Percentiles rank a stretch among this genome's conserved stretches.
Conservation (phyloP, 1,140 invertebrate species). For the Pachypsylla venusta region DNA sequence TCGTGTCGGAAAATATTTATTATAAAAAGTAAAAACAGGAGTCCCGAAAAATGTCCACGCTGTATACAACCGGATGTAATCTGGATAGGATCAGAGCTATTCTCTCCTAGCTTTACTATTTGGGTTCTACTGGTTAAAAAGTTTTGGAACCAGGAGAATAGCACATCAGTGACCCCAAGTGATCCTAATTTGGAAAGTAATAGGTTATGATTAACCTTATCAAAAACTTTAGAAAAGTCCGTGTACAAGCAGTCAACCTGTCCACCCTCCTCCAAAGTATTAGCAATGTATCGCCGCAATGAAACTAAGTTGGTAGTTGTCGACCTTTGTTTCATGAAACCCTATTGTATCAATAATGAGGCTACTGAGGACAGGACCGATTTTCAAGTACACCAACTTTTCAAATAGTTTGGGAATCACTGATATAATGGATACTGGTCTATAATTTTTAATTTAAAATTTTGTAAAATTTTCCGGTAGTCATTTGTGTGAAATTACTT, state of each 20-base stretch:
- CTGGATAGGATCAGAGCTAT: background rate
- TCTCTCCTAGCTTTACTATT: background rate
- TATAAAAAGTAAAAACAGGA: constrained; percentile 7
- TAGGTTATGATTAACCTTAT: constrained; percentile 11
- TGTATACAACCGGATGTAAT: constrained; percentile 8
- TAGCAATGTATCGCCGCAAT: background rate
- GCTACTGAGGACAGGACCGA: background rate
- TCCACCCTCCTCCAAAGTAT: background rate
- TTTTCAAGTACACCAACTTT: background rate
- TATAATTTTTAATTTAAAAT: constrained; percentile 20
- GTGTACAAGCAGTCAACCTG: constrained; percentile 15
- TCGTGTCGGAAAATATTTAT: no score
- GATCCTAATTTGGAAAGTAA: background rate
- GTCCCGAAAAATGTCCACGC: background rate
- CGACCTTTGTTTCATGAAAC: constrained; percentile 11
- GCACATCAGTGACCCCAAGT: background rate
- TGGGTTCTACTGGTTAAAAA: constrained; percentile 7
- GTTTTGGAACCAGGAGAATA: constrained; percentile 9
- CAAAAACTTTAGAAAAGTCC: constrained; percentile 15
- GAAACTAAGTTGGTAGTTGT: constrained; percentile 14
- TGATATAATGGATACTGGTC: constrained; percentile 20
- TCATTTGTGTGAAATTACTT: no score
- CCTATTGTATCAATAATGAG: constrained; percentile 11
- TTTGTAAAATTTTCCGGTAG: no score
- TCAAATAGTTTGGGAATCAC: constrained; percentile 19